phyloP scores from a whole-genome alignment of 2,113 vertebrate genomes.

The Elanus axillaris region DNA sequence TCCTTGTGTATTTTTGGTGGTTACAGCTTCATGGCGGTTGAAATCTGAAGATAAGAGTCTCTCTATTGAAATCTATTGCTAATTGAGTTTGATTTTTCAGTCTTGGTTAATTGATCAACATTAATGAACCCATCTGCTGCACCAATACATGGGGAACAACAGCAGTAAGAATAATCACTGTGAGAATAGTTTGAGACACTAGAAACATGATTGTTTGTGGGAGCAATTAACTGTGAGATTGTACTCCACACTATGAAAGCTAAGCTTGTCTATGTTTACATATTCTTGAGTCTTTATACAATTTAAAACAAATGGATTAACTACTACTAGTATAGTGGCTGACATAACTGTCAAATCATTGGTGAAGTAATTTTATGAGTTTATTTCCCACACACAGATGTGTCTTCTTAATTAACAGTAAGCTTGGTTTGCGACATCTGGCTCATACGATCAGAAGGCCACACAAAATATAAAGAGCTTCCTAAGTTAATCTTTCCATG shows the following conservation, averaged over 20 bases:
- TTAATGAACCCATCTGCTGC: conserved; percentile 60
- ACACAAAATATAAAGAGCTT: conserved; percentile 53
- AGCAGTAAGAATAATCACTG: conserved; percentile 39
- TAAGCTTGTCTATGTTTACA: background rate
- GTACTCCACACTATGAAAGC: background rate
- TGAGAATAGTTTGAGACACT: conserved; percentile 7
- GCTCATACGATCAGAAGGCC: background rate
- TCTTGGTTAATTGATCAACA: conserved; percentile 62
- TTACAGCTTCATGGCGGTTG: background rate
- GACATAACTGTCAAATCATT: background rate
- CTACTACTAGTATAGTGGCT: background rate
- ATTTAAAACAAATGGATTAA: conserved; percentile 24
- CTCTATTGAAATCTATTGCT: conserved; percentile 47
- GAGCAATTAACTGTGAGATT: conserved; percentile 15
- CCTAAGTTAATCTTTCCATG: conserved; percentile 37
- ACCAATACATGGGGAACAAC: background rate
- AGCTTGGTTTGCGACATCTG: conserved; percentile 57
- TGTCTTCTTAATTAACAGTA: conserved; percentile 50
- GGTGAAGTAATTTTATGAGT: background rate
- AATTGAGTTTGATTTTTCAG: conserved; percentile 62
- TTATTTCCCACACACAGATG: conserved; percentile 35
- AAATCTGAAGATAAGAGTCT: background rate
- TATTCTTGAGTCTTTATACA: background rate
- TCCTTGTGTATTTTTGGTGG: background rate
- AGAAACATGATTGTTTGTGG: background rate